These are phyloP conservation scores for Dusona sp. DNA, from an alignment of 2,888 invertebrate species.

Conservation along the genomic window DNA sequence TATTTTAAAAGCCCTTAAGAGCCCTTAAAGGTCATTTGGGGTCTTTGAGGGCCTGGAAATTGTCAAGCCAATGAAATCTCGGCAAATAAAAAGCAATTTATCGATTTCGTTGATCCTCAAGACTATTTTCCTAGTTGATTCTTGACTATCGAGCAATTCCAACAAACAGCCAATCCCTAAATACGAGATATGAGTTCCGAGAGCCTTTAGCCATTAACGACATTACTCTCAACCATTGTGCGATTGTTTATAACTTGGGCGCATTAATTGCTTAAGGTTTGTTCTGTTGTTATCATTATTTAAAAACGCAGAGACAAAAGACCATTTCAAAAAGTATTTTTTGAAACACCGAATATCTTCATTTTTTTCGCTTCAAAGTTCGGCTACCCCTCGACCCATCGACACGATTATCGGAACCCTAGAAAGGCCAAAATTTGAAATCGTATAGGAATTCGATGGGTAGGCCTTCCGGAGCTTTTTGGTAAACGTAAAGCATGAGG, in stretches of 20 bases:
- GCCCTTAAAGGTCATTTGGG: not conserved
- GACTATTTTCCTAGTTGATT: not conserved
- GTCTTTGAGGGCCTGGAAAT: not conserved
- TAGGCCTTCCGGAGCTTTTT: too few species aligned
- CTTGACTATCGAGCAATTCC: not conserved
- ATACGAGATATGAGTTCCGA: constrained; percentile 75
- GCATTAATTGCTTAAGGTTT: constrained; percentile 51
- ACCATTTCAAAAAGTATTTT: too few species aligned
- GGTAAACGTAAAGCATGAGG: too few species aligned
- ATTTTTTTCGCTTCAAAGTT: too few species aligned
- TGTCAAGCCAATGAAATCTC: too few species aligned
- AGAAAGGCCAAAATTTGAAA: too few species aligned
- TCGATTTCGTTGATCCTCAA: constrained; percentile 3
- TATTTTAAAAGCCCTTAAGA: not conserved
- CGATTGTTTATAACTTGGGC: too few species aligned
- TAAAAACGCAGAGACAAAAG: not conserved
- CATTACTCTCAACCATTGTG: too few species aligned
- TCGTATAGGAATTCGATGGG: too few species aligned
- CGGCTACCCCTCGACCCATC: too few species aligned
- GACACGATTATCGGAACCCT: too few species aligned
- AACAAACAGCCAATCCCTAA: constrained; percentile 28
- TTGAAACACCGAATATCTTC: too few species aligned
- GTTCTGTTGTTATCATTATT: constrained; percentile 61
- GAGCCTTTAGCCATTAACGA: not conserved
- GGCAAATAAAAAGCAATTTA: not conserved